phyloP scores from a whole-genome alignment of 2,797 vertebrate species.

The Rhynchonycteris naso region DNA sequence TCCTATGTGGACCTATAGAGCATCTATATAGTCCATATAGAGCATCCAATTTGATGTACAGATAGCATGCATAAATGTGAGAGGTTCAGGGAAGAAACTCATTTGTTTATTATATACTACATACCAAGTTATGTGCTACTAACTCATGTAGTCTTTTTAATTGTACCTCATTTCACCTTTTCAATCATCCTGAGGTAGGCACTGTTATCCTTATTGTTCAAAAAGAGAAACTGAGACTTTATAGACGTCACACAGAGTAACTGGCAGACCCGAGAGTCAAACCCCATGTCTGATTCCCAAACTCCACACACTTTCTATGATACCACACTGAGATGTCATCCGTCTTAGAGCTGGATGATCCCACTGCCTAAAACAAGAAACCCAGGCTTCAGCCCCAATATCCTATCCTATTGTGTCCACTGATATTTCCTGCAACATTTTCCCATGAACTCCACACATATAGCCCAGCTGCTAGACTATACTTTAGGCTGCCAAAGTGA shows the following conservation, averaged over 20 bases:
- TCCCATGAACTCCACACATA: conserved; percentile 24
- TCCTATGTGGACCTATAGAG: neutral
- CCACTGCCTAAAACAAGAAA: conserved; percentile 14
- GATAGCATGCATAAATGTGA: neutral
- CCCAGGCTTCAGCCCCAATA: neutral
- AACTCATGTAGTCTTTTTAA: conserved; percentile 27
- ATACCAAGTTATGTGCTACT: neutral
- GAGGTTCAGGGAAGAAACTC: neutral
- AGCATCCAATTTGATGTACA: neutral
- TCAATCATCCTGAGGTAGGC: neutral
- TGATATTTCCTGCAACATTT: neutral
- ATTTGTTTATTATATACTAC: neutral
- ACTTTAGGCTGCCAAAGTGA: neutral
- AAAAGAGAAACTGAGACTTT: neutral
- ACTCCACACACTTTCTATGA: neutral
- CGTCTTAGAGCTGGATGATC: neutral
- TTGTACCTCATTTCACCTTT: conserved; percentile 1
- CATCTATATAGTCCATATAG: too few species aligned
- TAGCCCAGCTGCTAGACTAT: neutral
- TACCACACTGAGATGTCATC: neutral
- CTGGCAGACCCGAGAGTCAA: neutral
- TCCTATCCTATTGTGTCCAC: neutral
- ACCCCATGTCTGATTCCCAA: neutral
- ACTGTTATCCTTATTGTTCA: conserved; percentile 15
- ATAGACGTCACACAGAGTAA: neutral